Conservation (phyloP, 2,888 invertebrate genomes). For the Caenorhabditis sp. region DNA sequence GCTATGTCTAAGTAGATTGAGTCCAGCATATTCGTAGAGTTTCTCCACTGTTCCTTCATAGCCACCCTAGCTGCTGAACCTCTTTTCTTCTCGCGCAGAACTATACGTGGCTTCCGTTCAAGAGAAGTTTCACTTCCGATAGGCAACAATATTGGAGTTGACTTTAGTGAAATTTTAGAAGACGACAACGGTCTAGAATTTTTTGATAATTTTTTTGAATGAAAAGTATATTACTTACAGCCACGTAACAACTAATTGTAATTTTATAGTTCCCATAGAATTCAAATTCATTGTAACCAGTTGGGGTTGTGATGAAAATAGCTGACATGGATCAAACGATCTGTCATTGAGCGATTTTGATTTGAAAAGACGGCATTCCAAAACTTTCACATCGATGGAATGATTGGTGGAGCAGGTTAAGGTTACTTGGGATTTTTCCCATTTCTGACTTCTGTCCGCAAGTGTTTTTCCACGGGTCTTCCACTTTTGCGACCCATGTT, state of each 20-base stretch:
- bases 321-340: constrained; percentile 86
- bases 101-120: constrained; percentile 67
- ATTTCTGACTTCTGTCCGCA: constrained; percentile 85
- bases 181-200: constrained; percentile 74
- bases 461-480: constrained; percentile 84
- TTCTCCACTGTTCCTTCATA: constrained; percentile 79
- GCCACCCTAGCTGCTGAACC: constrained; percentile 72
- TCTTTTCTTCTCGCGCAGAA: constrained; percentile 71
- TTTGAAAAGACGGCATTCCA: constrained; percentile 78
- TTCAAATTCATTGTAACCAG: constrained; percentile 86
- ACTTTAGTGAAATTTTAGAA: constrained; percentile 66
- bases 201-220: too few species aligned
- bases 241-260: constrained; percentile 86
- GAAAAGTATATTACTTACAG: constrained; percentile 86
- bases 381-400: constrained; percentile 84
- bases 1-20: constrained; percentile 79
- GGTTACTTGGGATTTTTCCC: constrained; percentile 84
- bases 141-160: background rate
- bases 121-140: constrained; percentile 50
- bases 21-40: constrained; percentile 80
- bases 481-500: constrained; percentile 86
- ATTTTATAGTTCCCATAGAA: constrained; percentile 86
- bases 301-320: constrained; percentile 86
- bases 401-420: constrained; percentile 85
- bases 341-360: constrained; percentile 84